These are phyloP conservation scores for Poecilia latipinna DNA, from an alignment of 2,113 vertebrate genomes.

Conservation along the genomic window DNA sequence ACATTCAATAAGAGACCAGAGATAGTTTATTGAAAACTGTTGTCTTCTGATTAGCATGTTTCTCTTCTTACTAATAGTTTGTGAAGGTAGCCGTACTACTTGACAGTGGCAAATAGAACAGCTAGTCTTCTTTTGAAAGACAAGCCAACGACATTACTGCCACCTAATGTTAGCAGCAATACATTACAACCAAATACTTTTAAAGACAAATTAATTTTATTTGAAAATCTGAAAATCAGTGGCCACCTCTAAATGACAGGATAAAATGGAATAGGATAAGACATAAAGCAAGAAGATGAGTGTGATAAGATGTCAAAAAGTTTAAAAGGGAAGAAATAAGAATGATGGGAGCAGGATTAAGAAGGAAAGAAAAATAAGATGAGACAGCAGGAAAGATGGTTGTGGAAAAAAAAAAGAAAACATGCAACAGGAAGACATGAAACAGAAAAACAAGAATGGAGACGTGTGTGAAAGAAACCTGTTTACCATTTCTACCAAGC, in stretches of 20 bases:
- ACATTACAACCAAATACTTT: not conserved
- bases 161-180: no score
- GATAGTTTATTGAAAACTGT: no score
- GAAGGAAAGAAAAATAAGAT: slow-evolving; percentile 33
- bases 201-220: not conserved
- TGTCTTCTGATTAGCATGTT: not conserved
- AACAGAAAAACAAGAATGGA: slow-evolving; percentile 49
- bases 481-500: slow-evolving; percentile 43
- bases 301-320: slow-evolving; percentile 1
- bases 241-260: no score
- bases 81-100: no score
- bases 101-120: no score
- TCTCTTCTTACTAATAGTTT: not conserved
- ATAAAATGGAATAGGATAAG: not conserved
- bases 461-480: slow-evolving; percentile 26
- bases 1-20: not conserved
- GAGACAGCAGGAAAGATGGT: slow-evolving; percentile 7
- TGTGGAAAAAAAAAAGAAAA: slow-evolving; percentile 6
- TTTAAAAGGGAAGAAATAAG: slow-evolving; percentile 8
- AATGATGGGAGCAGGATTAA: slow-evolving; percentile 26
- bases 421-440: slow-evolving; percentile 29
- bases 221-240: not conserved
- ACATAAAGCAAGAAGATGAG: not conserved
- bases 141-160: not conserved
- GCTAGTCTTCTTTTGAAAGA: not conserved